Percentiles rank a stretch among this genome's conserved stretches.
These are phyloP conservation scores for Aphelocoma californica DNA, from an alignment of 2,797 vertebrate species.

Conservation along the genomic window DNA sequence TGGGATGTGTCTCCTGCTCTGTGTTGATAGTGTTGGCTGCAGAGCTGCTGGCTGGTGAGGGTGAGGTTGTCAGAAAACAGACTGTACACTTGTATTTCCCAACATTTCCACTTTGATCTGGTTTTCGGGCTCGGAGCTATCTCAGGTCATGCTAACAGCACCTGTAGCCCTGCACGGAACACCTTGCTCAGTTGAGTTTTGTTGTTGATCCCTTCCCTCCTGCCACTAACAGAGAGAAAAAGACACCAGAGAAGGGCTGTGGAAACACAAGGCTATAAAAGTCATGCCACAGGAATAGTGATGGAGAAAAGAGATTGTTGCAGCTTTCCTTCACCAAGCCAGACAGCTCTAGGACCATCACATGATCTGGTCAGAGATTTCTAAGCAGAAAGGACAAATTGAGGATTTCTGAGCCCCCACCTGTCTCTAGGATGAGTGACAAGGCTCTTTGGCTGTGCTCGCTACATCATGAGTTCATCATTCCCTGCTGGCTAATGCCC, in stretches of 20 bases:
- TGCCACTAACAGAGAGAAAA: neutral
- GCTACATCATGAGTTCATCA: neutral
- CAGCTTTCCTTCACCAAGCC: neutral
- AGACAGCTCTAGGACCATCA: neutral
- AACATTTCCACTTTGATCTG: slow-evolving; percentile 64
- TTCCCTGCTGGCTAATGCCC: accelerated
- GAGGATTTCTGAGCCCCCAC: neutral
- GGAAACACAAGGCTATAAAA: neutral
- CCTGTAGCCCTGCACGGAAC: slow-evolving; percentile 27
- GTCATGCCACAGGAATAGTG: neutral
- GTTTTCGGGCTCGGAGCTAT: slow-evolving; percentile 6
- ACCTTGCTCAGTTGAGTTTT: neutral
- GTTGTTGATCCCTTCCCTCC: neutral
- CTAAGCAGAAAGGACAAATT: neutral
- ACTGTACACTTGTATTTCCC: slow-evolving; percentile 42
- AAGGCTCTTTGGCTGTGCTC: neutral
- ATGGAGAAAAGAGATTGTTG: neutral
- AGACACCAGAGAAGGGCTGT: neutral
- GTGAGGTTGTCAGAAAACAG: slow-evolving; percentile 39
- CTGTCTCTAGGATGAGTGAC: neutral
- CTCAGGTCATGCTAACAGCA: slow-evolving; percentile 59
- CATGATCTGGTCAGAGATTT: neutral
- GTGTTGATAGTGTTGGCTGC: neutral
- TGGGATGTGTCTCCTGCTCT: neutral
- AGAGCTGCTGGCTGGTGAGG: slow-evolving; percentile 8